These are phyloP conservation scores for Trichoplusia ni DNA, from an alignment of 1,140 invertebrate genomes.

Conservation along the genomic window DNA sequence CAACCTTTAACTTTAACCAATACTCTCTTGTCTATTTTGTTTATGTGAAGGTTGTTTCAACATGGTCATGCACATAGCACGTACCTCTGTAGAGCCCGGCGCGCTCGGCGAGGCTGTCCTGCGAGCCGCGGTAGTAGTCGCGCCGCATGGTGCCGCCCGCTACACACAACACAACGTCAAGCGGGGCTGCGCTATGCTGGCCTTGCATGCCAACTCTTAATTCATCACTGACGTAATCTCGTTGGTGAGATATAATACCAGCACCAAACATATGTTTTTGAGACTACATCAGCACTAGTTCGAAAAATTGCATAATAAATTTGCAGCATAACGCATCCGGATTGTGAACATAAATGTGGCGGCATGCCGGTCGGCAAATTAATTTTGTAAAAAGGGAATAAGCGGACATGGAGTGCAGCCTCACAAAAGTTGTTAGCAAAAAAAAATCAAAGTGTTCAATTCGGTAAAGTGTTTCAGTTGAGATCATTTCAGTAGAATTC, in stretches of 20 bases:
- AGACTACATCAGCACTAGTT: conserved; percentile 1
- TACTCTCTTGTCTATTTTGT: too few relatives aligned
- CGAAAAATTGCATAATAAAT: background rate
- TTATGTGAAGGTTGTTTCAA: background rate
- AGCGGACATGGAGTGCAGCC: conserved; percentile 25
- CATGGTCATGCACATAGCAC: conserved; percentile 23
- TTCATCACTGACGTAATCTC: background rate
- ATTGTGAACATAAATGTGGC: conserved; percentile 2
- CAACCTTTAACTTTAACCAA: too few relatives aligned
- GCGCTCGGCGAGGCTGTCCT: conserved; percentile 90
- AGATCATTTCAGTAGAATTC: too few relatives aligned
- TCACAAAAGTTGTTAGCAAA: conserved; percentile 18
- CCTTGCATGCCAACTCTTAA: background rate
- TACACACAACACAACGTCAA: conserved; percentile 38
- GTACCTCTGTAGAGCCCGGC: conserved; percentile 83
- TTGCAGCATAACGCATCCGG: conserved; percentile 21
- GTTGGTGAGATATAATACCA: background rate
- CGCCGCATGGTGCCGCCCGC: conserved; percentile 86
- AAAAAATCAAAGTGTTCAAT: background rate
- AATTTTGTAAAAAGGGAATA: conserved; percentile 11
- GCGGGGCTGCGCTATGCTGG: background rate
- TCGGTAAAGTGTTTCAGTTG: background rate
- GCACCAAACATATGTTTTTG: background rate
- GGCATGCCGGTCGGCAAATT: conserved; percentile 27
- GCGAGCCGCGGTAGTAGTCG: conserved; percentile 93